Conservation (phyloP, 2,888 invertebrate species). For the Acleris literana region DNA sequence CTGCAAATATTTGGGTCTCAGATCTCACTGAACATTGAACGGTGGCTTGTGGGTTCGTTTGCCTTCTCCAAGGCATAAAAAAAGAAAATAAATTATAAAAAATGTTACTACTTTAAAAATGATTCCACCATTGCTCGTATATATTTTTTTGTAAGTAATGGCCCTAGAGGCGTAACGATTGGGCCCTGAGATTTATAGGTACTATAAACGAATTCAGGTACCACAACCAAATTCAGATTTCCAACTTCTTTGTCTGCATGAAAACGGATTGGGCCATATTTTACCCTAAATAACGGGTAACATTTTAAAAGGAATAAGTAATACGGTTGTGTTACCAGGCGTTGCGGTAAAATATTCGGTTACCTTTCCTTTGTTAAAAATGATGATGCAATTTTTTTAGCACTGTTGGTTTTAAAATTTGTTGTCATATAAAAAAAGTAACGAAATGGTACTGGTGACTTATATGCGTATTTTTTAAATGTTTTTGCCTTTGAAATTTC, state of each 20-base stretch:
- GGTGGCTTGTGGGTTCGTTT: too few species aligned
- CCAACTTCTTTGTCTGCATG: background rate
- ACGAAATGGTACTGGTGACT: background rate
- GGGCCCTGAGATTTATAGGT: background rate
- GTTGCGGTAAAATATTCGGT: constrained; percentile 5
- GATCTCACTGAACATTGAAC: too few species aligned
- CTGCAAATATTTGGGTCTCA: too few species aligned
- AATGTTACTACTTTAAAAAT: too few species aligned
- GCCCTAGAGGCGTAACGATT: too few species aligned
- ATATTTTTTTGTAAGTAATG: too few species aligned
- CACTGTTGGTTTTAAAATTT: background rate
- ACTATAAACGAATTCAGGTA: constrained; percentile 1
- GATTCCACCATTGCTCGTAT: too few species aligned
- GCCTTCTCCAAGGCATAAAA: too few species aligned
- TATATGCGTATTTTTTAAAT: too few species aligned
- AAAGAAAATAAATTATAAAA: too few species aligned
- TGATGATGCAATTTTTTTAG: constrained; percentile 1
- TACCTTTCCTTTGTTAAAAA: background rate
- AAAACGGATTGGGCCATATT: constrained; percentile 1
- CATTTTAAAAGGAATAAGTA: constrained; percentile 1
- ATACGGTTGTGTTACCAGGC: background rate
- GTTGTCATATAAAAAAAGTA: background rate
- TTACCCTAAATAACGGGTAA: constrained; percentile 3
- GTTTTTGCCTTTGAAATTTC: too few species aligned
- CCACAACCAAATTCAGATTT: background rate